Conservation (phyloP, 2,797 vertebrate species). For the Emys orbicularis region DNA sequence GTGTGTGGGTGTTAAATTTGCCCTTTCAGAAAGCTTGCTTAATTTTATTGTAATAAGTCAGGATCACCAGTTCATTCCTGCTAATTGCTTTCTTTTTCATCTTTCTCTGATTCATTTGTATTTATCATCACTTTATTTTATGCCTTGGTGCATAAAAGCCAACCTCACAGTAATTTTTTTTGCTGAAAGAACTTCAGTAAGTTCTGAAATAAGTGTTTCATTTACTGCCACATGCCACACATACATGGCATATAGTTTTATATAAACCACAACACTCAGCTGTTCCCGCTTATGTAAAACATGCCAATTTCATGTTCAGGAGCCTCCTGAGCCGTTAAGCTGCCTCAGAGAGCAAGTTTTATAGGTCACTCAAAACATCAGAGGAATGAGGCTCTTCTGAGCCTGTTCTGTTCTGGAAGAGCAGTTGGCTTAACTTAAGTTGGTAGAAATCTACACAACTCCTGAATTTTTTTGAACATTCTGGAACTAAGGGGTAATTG, state of each 20-base stretch:
- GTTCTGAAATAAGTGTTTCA: slow-evolving; percentile 76
- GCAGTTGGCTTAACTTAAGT: background rate
- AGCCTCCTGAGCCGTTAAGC: background rate
- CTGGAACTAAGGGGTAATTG: background rate
- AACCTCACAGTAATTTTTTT: too few relatives aligned
- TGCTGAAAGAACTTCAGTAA: too few relatives aligned
- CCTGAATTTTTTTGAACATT: background rate
- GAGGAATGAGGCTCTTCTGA: background rate
- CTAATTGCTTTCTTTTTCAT: background rate
- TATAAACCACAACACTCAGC: slow-evolving; percentile 77
- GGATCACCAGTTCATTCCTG: background rate
- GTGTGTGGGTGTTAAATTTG: background rate
- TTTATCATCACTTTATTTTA: background rate
- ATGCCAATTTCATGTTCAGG: background rate
- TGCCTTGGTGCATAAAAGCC: background rate
- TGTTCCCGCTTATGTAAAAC: slow-evolving; percentile 75
- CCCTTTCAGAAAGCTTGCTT: too few relatives aligned
- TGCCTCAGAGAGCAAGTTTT: background rate
- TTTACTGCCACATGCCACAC: slow-evolving; percentile 79
- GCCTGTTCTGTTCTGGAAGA: background rate
- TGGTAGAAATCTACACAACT: background rate
- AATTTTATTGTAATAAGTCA: background rate
- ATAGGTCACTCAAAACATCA: background rate
- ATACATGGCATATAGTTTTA: slow-evolving; percentile 76
- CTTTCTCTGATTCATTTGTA: background rate